Evolutionary conservation across 2,888 invertebrate species (phyloP).

Genomic region (Rotaria socialis): DNA sequence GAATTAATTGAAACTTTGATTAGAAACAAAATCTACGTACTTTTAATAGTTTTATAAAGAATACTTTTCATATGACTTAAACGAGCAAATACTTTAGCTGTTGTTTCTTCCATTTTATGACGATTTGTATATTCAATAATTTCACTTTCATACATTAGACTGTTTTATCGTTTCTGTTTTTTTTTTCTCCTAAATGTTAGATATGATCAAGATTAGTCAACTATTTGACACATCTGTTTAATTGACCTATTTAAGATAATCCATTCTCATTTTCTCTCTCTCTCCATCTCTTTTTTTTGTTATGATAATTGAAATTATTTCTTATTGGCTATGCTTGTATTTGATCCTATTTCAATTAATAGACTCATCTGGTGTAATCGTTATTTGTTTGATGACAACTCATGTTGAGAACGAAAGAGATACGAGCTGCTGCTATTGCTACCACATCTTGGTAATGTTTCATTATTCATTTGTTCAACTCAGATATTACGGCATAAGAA

Average conservation of each 20-base stretch:
- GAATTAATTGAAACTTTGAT: too few species aligned
- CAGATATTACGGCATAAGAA: neutral
- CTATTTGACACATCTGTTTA: neutral
- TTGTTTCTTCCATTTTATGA: conserved; percentile 25
- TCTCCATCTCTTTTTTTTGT: neutral
- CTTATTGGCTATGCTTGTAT: neutral
- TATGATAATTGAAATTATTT: neutral
- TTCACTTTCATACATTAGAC: neutral
- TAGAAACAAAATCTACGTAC: neutral
- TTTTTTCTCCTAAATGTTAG: neutral
- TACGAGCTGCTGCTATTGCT: neutral
- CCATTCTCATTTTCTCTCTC: neutral
- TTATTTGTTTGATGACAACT: neutral
- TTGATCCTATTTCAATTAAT: conserved; percentile 26
- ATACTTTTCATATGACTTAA: neutral
- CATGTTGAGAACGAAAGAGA: neutral
- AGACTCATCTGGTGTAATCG: neutral
- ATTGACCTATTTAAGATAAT: conserved; percentile 6
- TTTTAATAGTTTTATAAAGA: neutral
- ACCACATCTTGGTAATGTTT: neutral
- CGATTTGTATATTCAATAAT: conserved; percentile 5
- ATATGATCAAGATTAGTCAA: neutral
- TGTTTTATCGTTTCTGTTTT: neutral
- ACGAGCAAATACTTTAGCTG: neutral
- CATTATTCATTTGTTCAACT: neutral